These are phyloP conservation scores for Stomatorhinus ivindoensis DNA, from an alignment of 2,113 vertebrate genomes.

Conservation along the genomic window DNA sequence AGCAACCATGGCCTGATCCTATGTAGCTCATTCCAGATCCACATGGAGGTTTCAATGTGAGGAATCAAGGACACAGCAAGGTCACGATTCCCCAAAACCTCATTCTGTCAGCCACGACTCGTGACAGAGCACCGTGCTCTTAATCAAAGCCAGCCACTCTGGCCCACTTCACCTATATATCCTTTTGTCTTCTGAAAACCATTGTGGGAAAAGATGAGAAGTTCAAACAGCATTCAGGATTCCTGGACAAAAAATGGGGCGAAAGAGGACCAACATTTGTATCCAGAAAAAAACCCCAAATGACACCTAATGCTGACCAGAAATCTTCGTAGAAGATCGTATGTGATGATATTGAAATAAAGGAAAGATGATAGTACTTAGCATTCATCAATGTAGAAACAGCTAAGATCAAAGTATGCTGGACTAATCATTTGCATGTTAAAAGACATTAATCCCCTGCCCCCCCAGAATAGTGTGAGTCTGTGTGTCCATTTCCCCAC, in stretches of 20 bases:
- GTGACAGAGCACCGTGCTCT: not conserved
- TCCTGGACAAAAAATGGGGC: not conserved
- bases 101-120: not conserved
- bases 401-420: constrained; percentile 40
- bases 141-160: constrained; percentile 6
- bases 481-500: constrained; percentile 37
- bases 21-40: not conserved
- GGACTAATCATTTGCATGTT: constrained; percentile 62
- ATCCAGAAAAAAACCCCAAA: not conserved
- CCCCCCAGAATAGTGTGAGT: constrained; percentile 46
- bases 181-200: not conserved
- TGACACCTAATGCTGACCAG: constrained; percentile 23
- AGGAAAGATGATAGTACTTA: constrained; percentile 35
- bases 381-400: constrained; percentile 40
- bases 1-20: not conserved
- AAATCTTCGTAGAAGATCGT: constrained; percentile 22
- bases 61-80: not conserved
- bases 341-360: constrained; percentile 24
- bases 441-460: constrained; percentile 45
- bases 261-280: not conserved
- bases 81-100: not conserved
- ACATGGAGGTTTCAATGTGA: not conserved
- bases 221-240: not conserved
- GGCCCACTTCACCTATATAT: not conserved
- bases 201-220: not conserved